These are phyloP conservation scores for Ameiurus melas DNA, from an alignment of 2,113 vertebrate genomes.

Conservation along the genomic window DNA sequence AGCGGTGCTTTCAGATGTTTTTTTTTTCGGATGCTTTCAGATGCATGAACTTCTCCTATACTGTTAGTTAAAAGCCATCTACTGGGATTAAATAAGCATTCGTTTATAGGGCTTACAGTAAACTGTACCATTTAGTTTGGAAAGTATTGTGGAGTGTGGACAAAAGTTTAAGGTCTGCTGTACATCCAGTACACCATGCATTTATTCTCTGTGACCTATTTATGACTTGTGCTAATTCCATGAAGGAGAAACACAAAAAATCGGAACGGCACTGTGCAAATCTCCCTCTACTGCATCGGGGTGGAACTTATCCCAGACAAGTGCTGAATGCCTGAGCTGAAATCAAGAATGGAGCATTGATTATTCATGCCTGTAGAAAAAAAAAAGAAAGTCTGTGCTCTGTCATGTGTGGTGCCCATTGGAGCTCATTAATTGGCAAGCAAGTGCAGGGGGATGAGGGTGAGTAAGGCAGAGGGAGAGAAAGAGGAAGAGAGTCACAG, in stretches of 20 bases:
- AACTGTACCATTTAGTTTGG: background rate
- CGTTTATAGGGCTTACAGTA: constrained; percentile 10
- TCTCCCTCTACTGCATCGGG: constrained; percentile 11
- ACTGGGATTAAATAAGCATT: background rate
- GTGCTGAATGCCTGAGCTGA: constrained; percentile 61
- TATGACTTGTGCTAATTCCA: constrained; percentile 36
- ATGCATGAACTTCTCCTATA: background rate
- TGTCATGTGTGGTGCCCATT: constrained; percentile 77
- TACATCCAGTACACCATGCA: constrained; percentile 35
- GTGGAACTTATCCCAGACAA: constrained; percentile 23
- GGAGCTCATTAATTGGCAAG: constrained; percentile 73
- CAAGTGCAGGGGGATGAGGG: constrained; percentile 45
- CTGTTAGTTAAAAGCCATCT: background rate
- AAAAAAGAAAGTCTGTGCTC: constrained; percentile 58
- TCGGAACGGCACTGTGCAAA: constrained; percentile 32
- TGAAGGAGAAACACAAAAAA: constrained; percentile 43
- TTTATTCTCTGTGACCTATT: constrained; percentile 43
- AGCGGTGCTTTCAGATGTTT: background rate
- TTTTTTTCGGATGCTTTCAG: too few relatives aligned
- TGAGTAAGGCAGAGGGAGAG: constrained; percentile 50
- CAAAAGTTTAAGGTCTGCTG: background rate
- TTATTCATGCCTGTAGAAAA: constrained; percentile 78
- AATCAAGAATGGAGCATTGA: constrained; percentile 77
- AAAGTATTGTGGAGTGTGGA: background rate
- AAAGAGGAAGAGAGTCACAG: constrained; percentile 49